Evolutionary conservation across 2,797 vertebrate species (phyloP).

Genomic region (Pampus argenteus): DNA sequence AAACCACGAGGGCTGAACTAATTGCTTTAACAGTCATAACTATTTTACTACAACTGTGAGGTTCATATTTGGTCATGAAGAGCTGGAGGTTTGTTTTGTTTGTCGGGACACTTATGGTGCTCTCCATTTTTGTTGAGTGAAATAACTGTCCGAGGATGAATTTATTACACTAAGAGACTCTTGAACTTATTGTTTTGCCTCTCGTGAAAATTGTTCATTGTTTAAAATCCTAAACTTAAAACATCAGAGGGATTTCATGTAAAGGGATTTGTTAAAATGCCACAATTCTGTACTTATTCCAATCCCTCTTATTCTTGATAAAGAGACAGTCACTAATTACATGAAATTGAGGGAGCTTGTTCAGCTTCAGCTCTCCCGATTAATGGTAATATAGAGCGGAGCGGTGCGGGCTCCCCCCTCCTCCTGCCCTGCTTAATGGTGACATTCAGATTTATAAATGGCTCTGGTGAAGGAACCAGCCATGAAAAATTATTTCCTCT

Average conservation of each 20-base stretch:
- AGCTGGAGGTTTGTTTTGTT: slow-evolving; percentile 65
- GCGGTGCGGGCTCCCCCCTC: slow-evolving; percentile 50
- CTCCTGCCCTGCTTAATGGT: slow-evolving; percentile 73
- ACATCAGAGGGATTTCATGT: slow-evolving; percentile 48
- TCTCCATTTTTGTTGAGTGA: slow-evolving; percentile 61
- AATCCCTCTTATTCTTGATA: slow-evolving; percentile 63
- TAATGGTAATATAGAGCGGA: slow-evolving; percentile 73
- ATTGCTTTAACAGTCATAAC: slow-evolving; percentile 67
- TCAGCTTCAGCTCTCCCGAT: slow-evolving; percentile 69
- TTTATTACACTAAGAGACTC: slow-evolving; percentile 48
- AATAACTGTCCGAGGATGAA: slow-evolving; percentile 51
- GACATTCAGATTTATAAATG: slow-evolving; percentile 85
- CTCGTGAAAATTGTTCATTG: slow-evolving; percentile 44
- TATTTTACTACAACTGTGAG: slow-evolving; percentile 68
- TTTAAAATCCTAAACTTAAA: slow-evolving; percentile 46
- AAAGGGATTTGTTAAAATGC: slow-evolving; percentile 51
- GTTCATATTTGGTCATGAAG: slow-evolving; percentile 82
- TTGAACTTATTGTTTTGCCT: slow-evolving; percentile 51
- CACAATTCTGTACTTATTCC: slow-evolving; percentile 58
- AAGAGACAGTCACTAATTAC: slow-evolving; percentile 73
- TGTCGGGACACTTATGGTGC: slow-evolving; percentile 67
- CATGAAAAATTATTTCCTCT: slow-evolving; percentile 84
- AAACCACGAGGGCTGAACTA: slow-evolving; percentile 68
- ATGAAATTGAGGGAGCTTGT: slow-evolving; percentile 74
- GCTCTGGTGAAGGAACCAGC: slow-evolving; percentile 78